phyloP scores from a whole-genome alignment of 1,140 invertebrate species.

The Zophobas atratus region DNA sequence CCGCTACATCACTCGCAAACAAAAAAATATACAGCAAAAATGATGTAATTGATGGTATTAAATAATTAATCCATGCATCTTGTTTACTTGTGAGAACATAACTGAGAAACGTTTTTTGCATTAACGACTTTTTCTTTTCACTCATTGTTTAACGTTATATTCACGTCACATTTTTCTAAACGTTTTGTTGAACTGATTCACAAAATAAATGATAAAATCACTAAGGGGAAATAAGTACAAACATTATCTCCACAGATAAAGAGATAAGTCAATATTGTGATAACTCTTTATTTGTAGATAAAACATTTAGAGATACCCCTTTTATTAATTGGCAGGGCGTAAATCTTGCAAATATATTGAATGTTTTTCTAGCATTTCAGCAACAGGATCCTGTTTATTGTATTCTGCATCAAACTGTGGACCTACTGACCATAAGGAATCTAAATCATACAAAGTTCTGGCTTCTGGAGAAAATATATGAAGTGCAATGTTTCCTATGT shows the following conservation, averaged over 20 bases:
- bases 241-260: background rate
- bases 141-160: slow-evolving; percentile 17
- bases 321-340: slow-evolving; percentile 67
- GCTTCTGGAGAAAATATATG: slow-evolving; percentile 86
- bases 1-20: slow-evolving; percentile 69
- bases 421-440: slow-evolving; percentile 92
- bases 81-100: slow-evolving; percentile 66
- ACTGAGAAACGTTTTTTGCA: slow-evolving; percentile 58
- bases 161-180: background rate
- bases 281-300: slow-evolving; percentile 14
- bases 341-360: slow-evolving; percentile 75
- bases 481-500: slow-evolving; percentile 89
- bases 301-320: background rate
- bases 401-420: slow-evolving; percentile 82
- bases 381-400: slow-evolving; percentile 72
- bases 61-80: slow-evolving; percentile 69
- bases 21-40: slow-evolving; percentile 69
- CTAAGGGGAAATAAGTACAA: background rate
- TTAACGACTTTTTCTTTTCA: slow-evolving; percentile 7
- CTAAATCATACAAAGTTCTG: slow-evolving; percentile 87
- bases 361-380: slow-evolving; percentile 76
- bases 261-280: background rate
- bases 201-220: background rate
- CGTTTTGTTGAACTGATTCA: background rate
- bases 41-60: slow-evolving; percentile 68